Evolutionary conservation across 2,888 invertebrate species (phyloP), one percentile per base, ranked within the genome.

Genomic region (Lypha dubia): DNA sequence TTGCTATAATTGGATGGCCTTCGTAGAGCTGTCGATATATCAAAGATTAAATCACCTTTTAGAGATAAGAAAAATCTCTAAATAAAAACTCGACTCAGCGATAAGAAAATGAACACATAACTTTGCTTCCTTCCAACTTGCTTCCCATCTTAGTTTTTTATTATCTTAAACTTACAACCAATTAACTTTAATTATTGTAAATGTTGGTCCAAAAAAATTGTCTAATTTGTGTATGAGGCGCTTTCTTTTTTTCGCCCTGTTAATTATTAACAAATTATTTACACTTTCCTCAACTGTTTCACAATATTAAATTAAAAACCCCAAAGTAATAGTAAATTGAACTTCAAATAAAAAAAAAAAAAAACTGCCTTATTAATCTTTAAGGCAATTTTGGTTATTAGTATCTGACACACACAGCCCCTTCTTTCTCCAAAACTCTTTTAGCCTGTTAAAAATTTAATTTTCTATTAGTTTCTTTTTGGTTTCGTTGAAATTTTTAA

Each of bases 231-330:
- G 15, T 28, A n/a, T 6, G 9, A 3, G 28, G 8, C 8, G 28
- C 56, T 56, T 56, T 56, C 56, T 15, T 56, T 51, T 56, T 56
- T 56, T 24, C n/a, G n/a, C n/a, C n/a, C 15, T 28, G 11, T 28
- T 56, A 28, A 8, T 56, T 28, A 28, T 56, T 5, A 53, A 28
- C 28, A 56, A 28, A 56, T 56, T 56, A 56, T 56, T 56, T 56
- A 56, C 56, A 56, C 56, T 56, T 56, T 56, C 56, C 7, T 56
- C 28, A n/a, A 8, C 56, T 28, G 28, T 56, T 28, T 56, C 56
- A 56, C 28, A 56, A 56, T 56, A 28, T 28, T 6, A 9, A 28
- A 56, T 56, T 56, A 28, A 28, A 56, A 28, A 56, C 28, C n/a
- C n/a, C 56, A 13, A 56, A 15, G 20, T 7, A 56, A 56, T 28